Percentiles rank a stretch among this genome's conserved stretches.
Conservation (phyloP, 2,113 vertebrate species). For the Dolichotis patagonum region DNA sequence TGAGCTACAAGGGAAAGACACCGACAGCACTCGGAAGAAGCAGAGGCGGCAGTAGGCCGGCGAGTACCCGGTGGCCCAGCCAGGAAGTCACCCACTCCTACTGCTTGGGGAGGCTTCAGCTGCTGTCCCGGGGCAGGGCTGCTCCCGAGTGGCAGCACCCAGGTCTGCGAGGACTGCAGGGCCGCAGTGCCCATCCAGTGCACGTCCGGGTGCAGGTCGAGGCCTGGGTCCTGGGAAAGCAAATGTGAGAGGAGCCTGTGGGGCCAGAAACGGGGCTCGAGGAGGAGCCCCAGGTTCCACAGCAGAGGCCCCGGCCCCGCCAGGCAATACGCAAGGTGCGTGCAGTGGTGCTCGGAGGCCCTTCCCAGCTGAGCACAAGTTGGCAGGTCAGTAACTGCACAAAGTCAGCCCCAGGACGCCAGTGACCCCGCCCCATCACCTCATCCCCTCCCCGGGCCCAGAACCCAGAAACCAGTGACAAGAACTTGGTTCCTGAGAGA, state of each 20-base stretch:
- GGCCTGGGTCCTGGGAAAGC: constrained; percentile 68
- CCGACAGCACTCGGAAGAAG: neutral
- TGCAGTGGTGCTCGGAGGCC: neutral
- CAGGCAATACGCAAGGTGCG: neutral
- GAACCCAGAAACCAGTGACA: neutral
- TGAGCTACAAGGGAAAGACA: neutral
- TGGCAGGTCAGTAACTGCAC: neutral
- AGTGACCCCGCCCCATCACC: neutral
- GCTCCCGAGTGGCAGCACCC: constrained; percentile 41
- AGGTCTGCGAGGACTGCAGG: constrained; percentile 66
- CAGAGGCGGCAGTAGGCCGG: neutral
- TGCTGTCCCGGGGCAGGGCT: neutral
- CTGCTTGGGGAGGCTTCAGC: constrained; percentile 51
- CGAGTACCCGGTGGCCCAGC: constrained; percentile 70
- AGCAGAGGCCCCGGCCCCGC: neutral
- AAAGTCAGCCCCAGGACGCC: neutral
- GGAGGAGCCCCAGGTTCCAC: neutral
- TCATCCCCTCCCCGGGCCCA: neutral
- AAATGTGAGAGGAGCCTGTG: constrained; percentile 48
- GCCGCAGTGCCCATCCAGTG: constrained; percentile 78
- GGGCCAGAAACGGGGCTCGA: constrained; percentile 18
- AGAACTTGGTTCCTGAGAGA: neutral
- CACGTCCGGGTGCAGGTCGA: constrained; percentile 67
- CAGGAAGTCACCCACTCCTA: constrained; percentile 57
- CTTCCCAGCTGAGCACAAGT: neutral